Evolutionary conservation across 2,797 vertebrate species (phyloP), one percentile per base, ranked within the genome.

Genomic region (Enteromius paludinosus): DNA sequence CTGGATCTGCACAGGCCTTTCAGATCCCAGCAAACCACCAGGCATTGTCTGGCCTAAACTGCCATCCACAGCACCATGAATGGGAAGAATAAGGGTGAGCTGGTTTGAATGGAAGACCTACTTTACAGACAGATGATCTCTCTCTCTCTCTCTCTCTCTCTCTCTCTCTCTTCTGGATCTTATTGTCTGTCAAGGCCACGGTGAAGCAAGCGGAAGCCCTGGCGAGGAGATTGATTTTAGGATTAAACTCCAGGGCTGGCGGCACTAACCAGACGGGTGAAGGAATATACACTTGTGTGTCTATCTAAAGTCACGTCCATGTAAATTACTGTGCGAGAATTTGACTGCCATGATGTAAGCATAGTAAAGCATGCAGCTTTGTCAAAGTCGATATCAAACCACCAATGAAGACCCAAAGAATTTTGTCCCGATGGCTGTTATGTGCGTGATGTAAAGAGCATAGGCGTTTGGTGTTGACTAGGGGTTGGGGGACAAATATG

Each of bases 21-120:
- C 56, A 71, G 69, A 72, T 62, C 54, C 43, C 38, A 47, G 72
- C 62, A 75, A 75, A 82, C 81, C 81, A 61, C 73, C 52, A 49
- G 41, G 20, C 88, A 89, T 93, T 93, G 92, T 94, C 85, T 87
- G 62, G 62, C 70, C 71, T 83, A 72, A 86, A 65, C 74, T 59
- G 80, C 86, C 85, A 69, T 69, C 81, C 81, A 18, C 70, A 56
- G 74, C 64, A 4, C 41, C 85, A 86, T 92, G 90, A 93, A 92
- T 90, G 84, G 87, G 88, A 92, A 70, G 65, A 83, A 83, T 61
- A 62, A 83, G 65, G 81, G 23, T 43, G 61, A 76, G 81, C 64
- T 59, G 64, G 64, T 68, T 74, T 82, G 72, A 82, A 82, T 75
- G 62, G 64, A 82, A 82, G 90, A 91, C 91, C 92, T 90, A 92